phyloP scores from a whole-genome alignment of 1,140 invertebrate species.

The Drosophila ercepeae region DNA sequence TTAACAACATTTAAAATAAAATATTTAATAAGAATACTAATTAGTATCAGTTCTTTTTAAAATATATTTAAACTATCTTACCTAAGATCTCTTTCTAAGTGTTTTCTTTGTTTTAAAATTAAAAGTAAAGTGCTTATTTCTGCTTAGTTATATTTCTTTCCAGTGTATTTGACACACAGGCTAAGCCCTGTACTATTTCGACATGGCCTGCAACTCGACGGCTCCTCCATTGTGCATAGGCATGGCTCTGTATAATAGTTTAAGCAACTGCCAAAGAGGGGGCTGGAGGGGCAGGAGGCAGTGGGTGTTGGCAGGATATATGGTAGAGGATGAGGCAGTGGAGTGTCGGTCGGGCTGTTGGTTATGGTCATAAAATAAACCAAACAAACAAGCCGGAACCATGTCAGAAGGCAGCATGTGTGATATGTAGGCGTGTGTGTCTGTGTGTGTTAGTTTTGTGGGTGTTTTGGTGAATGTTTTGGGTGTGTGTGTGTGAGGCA shows the following conservation, averaged over 20 bases:
- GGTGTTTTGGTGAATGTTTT: constrained; percentile 24
- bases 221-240: constrained; percentile 61
- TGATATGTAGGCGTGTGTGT: constrained; percentile 37
- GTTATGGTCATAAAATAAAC: constrained; percentile 83
- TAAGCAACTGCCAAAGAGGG: constrained; percentile 15
- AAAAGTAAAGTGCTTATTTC: too few species aligned
- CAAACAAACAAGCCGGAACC: constrained; percentile 83
- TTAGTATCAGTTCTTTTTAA: too few species aligned
- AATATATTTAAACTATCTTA: too few species aligned
- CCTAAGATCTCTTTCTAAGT: too few species aligned
- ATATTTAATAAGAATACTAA: too few species aligned
- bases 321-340: not conserved
- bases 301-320: constrained; percentile 22
- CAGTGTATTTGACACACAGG: constrained; percentile 9
- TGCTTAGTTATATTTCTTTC: not conserved
- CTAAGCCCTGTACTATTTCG: constrained; percentile 22
- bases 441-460: constrained; percentile 19
- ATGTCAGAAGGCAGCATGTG: constrained; percentile 76
- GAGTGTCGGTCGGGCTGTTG: constrained; percentile 52
- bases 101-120: not conserved
- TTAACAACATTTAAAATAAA: too few species aligned
- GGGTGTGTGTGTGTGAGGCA: constrained; percentile 43
- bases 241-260: constrained; percentile 58
- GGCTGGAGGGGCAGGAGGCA: too few species aligned
- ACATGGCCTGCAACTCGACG: constrained; percentile 50